phyloP scores from a whole-genome alignment of 2,113 vertebrate species.

The Zapornia atra region DNA sequence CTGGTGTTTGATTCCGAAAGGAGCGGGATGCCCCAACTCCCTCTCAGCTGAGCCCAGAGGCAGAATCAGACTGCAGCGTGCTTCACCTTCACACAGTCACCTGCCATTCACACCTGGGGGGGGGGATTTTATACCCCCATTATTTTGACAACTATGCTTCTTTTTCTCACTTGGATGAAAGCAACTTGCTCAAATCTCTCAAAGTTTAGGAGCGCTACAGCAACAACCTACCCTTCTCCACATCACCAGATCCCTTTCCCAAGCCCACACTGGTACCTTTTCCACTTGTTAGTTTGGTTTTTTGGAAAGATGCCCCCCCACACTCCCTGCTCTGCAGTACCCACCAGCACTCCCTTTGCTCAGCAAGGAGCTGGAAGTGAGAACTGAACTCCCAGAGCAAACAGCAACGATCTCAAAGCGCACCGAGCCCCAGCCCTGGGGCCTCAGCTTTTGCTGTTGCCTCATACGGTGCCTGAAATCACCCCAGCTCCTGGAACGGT shows the following conservation, averaged over 20 bases:
- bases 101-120: neutral
- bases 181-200: neutral
- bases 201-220: neutral
- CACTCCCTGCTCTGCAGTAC: neutral
- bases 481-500: conserved; percentile 21
- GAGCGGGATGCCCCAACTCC: neutral
- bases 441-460: neutral
- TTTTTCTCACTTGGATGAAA: neutral
- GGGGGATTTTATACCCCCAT: fast-evolving
- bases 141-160: neutral
- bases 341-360: neutral
- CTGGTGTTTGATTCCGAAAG: fast-evolving
- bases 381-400: neutral
- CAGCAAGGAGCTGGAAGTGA: neutral
- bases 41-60: neutral
- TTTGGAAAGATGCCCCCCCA: neutral
- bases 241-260: neutral
- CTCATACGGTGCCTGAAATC: neutral
- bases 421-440: neutral
- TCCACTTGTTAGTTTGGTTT: neutral
- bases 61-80: neutral
- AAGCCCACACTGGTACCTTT: neutral
- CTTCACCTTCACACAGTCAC: neutral
- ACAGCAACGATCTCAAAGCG: neutral
- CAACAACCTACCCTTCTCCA: neutral